Conservation (phyloP, 2,113 vertebrate genomes). For the Microcebus ravelobensis region DNA sequence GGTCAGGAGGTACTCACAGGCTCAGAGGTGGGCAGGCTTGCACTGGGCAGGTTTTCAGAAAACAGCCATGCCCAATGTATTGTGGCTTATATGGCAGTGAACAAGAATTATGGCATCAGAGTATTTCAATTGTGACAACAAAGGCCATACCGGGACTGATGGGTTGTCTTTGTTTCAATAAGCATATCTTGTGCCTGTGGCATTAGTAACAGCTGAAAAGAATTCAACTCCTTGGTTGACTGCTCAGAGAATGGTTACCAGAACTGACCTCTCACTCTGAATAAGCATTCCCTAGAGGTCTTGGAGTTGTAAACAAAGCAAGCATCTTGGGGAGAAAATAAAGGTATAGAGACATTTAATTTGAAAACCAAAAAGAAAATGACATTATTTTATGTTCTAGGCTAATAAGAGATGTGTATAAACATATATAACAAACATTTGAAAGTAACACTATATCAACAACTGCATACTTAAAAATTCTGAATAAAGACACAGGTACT, state of each 20-base stretch:
- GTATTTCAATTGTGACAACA: background rate
- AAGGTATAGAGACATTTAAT: slow-evolving; percentile 1
- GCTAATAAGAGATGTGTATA: background rate
- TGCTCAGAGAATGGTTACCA: background rate
- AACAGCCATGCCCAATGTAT: background rate
- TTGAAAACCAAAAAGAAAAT: slow-evolving; percentile 24
- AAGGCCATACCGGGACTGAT: background rate
- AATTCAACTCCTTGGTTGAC: background rate
- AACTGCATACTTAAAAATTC: background rate
- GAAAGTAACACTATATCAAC: background rate
- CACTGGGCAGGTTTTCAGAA: background rate
- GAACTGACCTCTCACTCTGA: slow-evolving; percentile 4
- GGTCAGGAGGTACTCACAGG: background rate
- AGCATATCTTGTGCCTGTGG: background rate
- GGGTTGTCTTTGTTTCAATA: slow-evolving; percentile 31
- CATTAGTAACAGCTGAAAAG: background rate
- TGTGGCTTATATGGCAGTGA: background rate
- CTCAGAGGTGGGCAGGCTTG: background rate
- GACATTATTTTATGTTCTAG: background rate
- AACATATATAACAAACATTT: background rate
- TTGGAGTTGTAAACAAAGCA: background rate
- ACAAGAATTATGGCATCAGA: background rate
- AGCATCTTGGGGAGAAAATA: background rate
- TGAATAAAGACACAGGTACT: background rate
- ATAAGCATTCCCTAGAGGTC: background rate